Evolutionary conservation across 2,113 vertebrate species (phyloP), one percentile per base, ranked within the genome.

Genomic region (Muscicapa adusta): DNA sequence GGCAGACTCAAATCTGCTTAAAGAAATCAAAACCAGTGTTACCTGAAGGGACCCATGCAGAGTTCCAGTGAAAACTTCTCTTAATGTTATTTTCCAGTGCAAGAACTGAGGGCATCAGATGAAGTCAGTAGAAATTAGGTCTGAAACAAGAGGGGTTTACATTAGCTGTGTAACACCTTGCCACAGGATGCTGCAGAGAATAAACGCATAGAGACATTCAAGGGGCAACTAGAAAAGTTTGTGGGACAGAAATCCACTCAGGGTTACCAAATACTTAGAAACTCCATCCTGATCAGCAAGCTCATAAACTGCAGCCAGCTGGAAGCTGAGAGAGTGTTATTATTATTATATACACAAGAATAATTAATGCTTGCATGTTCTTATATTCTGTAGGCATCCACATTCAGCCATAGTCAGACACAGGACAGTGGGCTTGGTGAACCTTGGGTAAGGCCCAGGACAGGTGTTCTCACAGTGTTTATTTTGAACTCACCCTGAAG

Each of bases 401-500:
- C 58, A 65, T 82, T 58, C 9, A 51, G 67, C 47, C 60, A 31
- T 8, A 68, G 74, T 53, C 54, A 85, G 34, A 24, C 1, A 2
- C 38, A 84, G 43, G 43, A 12, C 3, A 70, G 45, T 40, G 45
- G 42, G 43, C 26, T 61, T 1, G 0, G 11, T n/a, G 56, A 78
- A 54, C 34, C 31, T 42, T 82, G 34, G 42, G 18, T 50, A 31
- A 83, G 63, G 60, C 38, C 34, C 63, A 56, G 79, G 60, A 74
- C 38, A 83, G 72, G 83, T 80, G 75, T 45, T 93, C 5, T 80
- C 38, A 7, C 20, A 22, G 53, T 82, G 34, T 76, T 88, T 88
- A 96, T 80, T 96, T 96, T 91, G 85, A 71, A 60, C 56, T 93
- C 26, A 6, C n/a, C 24, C n/a, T 45, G 78, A 71, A 86, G 14